Base-by-base conservation (phyloP, 2,113 vertebrate species). In the Actenoides lindsayi region DNA sequence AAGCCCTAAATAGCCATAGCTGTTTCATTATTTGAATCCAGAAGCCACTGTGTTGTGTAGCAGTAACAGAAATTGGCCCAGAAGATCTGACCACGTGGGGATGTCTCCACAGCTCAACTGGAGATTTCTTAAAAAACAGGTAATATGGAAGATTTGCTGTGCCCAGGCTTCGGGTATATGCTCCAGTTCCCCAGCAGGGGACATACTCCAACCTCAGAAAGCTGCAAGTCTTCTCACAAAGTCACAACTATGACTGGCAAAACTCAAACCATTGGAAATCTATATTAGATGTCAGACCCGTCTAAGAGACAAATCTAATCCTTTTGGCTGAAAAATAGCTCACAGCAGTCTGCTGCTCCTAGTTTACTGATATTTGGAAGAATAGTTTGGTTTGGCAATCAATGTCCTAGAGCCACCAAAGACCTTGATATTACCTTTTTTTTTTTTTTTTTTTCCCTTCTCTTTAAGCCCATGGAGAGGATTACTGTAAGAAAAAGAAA, bases 251-350 rank as follows among this genome's bases (percentile, higher is more conserved):
- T 96, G 94, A 97, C 95, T 97, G 85, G 92, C 16, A 18, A 98
- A 98, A 92, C 83, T 97, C 94, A 98, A 77, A 64, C 63, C 96
- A 97, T 94, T 97, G 97, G 94, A 98, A 98, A 98, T 98, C 97
- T 96, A 95, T 98, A 97, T 94, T 89, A 97, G 89, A 97, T 97
- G 96, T 98, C 97, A 98, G 92, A 97, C 46, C 79, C 89, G 54
- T 97, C 89, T 85, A 96, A 73, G 91, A 98, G 94, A 98, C 96
- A 98, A 96, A 98, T 96, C 92, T 98, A 98, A 98, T 97, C 93
- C 91, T 97, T 97, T 96, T 94, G 87, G 75, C 93, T 97, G 94
- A 97, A 97, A 98, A 98, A 95, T 90, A 98, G 95, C 95, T 97
- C 96, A 95, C 71, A 97, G 96, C 65, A 92, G 50, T 82, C 69